Conservation (phyloP, 2,888 invertebrate genomes). For the Lasioglossum oenotherae region DNA sequence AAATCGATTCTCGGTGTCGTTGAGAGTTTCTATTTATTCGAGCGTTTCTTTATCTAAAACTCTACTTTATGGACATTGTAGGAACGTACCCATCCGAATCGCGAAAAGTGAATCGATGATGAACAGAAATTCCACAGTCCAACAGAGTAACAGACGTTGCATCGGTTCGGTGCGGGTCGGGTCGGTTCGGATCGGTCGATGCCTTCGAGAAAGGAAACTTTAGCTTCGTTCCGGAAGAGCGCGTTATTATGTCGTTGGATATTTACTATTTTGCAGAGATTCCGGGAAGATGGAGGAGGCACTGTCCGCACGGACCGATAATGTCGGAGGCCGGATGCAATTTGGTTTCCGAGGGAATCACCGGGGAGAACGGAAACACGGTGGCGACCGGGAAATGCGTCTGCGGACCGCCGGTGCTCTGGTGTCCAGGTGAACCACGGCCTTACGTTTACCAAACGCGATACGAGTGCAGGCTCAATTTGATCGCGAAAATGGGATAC, state of each 20-base stretch:
- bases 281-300: conserved; percentile 81
- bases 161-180: neutral
- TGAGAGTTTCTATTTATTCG: neutral
- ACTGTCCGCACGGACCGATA: conserved; percentile 78
- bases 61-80: no score
- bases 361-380: conserved; percentile 66
- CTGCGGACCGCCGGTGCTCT: conserved; percentile 80
- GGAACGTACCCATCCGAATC: neutral
- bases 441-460: conserved; percentile 80
- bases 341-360: conserved; percentile 79
- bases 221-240: neutral
- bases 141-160: no score
- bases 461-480: conserved; percentile 82
- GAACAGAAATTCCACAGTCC: neutral
- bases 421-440: conserved; percentile 80
- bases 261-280: conserved; percentile 74
- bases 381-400: conserved; percentile 78
- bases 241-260: conserved; percentile 9
- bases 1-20: neutral
- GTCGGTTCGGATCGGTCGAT: neutral
- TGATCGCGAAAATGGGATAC: conserved; percentile 80
- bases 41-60: neutral
- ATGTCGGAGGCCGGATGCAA: conserved; percentile 81
- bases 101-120: neutral
- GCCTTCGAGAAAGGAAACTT: neutral